phyloP scores from a whole-genome alignment of 2,888 invertebrate genomes.

The Lysandra bellargus region DNA sequence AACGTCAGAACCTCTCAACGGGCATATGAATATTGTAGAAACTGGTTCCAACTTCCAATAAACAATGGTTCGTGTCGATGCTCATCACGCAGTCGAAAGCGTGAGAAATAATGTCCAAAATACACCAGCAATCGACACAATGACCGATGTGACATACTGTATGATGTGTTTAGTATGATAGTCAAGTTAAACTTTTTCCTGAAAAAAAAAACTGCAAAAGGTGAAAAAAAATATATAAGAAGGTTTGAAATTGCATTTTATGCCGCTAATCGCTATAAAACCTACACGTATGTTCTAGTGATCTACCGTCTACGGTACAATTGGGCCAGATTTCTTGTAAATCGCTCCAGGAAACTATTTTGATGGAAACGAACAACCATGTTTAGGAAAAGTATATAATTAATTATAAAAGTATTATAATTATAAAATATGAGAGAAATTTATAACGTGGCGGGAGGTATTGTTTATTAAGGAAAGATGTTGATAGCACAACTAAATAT shows the following conservation, averaged over 20 bases:
- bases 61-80: conserved; percentile 30
- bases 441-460: neutral
- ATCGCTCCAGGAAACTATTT: neutral
- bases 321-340: too few relatives aligned
- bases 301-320: too few relatives aligned
- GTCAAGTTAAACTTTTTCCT: too few relatives aligned
- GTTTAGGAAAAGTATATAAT: too few relatives aligned
- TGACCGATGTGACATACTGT: neutral
- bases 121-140: conserved; percentile 32
- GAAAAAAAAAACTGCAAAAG: too few relatives aligned
- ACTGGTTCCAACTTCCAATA: conserved; percentile 1
- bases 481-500: neutral
- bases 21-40: neutral
- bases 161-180: too few relatives aligned
- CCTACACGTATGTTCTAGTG: too few relatives aligned
- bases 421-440: neutral
- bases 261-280: too few relatives aligned
- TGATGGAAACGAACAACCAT: too few relatives aligned
- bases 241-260: too few relatives aligned
- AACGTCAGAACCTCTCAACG: neutral
- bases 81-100: conserved; percentile 39
- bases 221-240: too few relatives aligned
- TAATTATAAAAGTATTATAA: neutral
- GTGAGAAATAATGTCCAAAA: conserved; percentile 44
- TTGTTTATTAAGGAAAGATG: neutral